Conservation (phyloP, 1,140 invertebrate genomes). For the Pseudomyrmex flavicornis region DNA sequence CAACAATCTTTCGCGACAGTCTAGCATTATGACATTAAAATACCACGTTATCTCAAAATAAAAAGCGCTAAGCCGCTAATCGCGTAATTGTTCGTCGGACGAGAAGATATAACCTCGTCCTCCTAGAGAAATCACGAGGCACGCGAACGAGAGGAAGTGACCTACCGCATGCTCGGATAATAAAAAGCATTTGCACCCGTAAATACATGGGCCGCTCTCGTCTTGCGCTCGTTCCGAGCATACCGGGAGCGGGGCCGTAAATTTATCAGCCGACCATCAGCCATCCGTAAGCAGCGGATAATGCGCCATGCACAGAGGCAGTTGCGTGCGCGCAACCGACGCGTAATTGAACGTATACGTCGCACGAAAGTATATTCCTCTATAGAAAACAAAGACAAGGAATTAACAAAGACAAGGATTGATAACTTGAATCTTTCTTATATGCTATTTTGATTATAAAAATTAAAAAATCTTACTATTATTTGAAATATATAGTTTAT, state of each 20-base stretch:
- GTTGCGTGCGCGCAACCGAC: conserved; percentile 30
- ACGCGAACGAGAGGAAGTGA: conserved; percentile 53
- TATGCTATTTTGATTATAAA: no score
- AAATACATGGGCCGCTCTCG: conserved; percentile 39
- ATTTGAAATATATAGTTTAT: no score
- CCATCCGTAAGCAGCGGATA: conserved; percentile 78
- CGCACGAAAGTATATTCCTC: conserved; percentile 17
- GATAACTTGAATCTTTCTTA: background rate
- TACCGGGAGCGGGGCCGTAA: conserved; percentile 77
- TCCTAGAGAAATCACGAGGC: conserved; percentile 39
- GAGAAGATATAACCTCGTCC: conserved; percentile 20
- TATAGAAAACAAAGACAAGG: background rate
- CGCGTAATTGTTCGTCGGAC: conserved; percentile 44
- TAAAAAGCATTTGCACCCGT: conserved; percentile 51
- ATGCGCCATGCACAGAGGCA: conserved; percentile 66
- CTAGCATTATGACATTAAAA: conserved; percentile 40
- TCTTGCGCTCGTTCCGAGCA: conserved; percentile 49
- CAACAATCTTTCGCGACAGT: conserved; percentile 43
- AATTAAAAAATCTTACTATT: no score
- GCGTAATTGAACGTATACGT: conserved; percentile 49
- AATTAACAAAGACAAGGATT: conserved; percentile 5
- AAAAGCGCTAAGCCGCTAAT: conserved; percentile 52
- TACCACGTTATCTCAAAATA: conserved; percentile 25
- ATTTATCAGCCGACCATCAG: conserved; percentile 79
- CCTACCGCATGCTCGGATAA: conserved; percentile 53